Base-by-base conservation (phyloP, 1,140 invertebrate species). In the Adoxophyes honmai region DNA sequence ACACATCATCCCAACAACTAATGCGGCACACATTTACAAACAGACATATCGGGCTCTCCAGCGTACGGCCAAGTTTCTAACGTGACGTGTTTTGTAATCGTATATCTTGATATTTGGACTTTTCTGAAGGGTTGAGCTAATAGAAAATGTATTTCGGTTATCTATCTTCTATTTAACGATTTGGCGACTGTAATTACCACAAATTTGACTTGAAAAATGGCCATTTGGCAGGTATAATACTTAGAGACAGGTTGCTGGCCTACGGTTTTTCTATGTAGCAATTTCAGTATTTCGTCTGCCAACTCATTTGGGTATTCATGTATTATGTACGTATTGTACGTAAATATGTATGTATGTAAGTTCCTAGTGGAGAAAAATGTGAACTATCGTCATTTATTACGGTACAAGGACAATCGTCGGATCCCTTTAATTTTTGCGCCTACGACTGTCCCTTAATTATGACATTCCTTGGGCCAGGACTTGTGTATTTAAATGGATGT, bases 1-100 rank as follows among this genome's bases (percentile, higher is more conserved):
- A 63, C 63, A 59, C 59, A 54, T 62, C 56, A 42, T 53, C 52
- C 59, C 51, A 6, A 60, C 42, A 57, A 55, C 16, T 44, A 44
- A 58, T 34, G 55, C 9, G 38, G 15, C 10, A 16, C 38, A 42
- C 34, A 48, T 48, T n/a, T 14, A 51, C 42, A 52, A 28, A 28
- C 38, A 5, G n/a, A 52, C 11, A 52, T 33, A 35, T 52, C 18
- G 21, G 21, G 42, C 28, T 48, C 6, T 48, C 16, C 21, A 6
- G 6, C 6, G 21, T 28, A 48, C 16, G 21, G 42, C n/a, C 21
- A 28, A 28, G 21, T 28, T 28, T 28, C 21, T 28, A n/a, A 28
- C 42, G 21, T 48, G 42, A 48, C 28, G n/a, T 48, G 42, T 48
- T 28, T 48, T 48, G 42, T 33, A 48, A 21, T 14, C 42, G 7